phyloP scores from a whole-genome alignment of 2,797 vertebrate genomes.

The Anas capensis region DNA sequence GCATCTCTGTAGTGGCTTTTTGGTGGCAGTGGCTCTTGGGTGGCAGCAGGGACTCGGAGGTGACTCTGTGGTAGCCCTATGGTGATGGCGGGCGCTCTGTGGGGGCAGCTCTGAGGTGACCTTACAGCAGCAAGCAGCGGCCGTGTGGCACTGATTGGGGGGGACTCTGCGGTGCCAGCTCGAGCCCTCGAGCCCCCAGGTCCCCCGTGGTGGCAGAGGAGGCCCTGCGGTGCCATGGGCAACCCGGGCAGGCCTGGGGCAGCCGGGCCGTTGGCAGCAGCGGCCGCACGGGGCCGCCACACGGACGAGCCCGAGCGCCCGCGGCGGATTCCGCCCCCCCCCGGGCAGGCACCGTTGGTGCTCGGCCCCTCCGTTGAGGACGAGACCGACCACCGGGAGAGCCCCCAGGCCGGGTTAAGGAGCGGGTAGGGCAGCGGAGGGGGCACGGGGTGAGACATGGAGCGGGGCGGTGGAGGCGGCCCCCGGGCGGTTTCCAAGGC shows the following conservation, averaged over 20 bases:
- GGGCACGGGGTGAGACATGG: no score
- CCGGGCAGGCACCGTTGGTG: no score
- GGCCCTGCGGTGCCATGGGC: no score
- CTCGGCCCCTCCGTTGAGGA: no score
- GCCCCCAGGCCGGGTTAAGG: neutral
- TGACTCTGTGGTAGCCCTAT: no score
- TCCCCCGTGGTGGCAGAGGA: no score
- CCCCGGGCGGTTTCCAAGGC: rapidly evolving
- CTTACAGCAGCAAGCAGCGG: neutral
- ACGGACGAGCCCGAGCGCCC: neutral
- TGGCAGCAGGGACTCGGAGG: neutral
- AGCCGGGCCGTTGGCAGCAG: neutral
- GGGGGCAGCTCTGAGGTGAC: neutral
- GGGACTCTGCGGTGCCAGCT: no score
- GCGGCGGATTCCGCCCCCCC: no score
- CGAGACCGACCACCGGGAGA: no score
- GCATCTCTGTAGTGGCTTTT: neutral
- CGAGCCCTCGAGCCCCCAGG: no score
- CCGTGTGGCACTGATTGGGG: no score
- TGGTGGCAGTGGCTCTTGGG: neutral
- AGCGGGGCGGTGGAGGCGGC: neutral
- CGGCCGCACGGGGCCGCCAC: neutral
- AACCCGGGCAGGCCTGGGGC: no score
- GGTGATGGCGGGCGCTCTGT: neutral
- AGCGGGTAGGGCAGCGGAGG: neutral